A percentile compares a stretch with the other conserved stretches of the same genome.
Evolutionary conservation across 2,888 invertebrate species (phyloP).

Genomic region (Strigamia transsilvanica): DNA sequence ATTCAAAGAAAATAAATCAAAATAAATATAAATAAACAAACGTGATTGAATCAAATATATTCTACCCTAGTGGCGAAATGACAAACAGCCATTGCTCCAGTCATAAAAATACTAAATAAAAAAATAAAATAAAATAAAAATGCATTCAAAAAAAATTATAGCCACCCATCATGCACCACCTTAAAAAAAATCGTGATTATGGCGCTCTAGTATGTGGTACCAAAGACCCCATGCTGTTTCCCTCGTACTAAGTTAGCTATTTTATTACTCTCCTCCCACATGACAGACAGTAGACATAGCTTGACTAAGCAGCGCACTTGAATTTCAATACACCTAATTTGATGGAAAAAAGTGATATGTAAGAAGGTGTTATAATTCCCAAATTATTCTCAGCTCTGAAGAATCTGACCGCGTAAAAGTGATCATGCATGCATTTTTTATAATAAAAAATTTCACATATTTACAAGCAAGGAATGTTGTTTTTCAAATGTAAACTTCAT

Average conservation of each 20-base stretch:
- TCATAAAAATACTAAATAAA: background rate
- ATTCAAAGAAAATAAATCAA: background rate
- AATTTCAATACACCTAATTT: slow-evolving; percentile 4
- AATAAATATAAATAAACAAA: slow-evolving; percentile 18
- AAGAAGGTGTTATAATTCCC: slow-evolving; percentile 4
- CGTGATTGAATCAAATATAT: background rate
- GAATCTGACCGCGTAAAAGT: slow-evolving; percentile 17
- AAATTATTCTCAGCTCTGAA: background rate
- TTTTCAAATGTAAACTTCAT: slow-evolving; percentile 16
- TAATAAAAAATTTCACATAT: background rate
- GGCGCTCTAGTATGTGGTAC: slow-evolving; percentile 26
- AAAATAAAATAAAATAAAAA: background rate
- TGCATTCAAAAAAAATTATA: slow-evolving; percentile 5
- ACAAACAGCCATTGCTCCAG: background rate
- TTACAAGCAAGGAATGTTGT: slow-evolving; percentile 6
- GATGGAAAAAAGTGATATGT: background rate
- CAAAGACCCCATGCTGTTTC: slow-evolving; percentile 21
- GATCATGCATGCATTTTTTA: slow-evolving; percentile 4
- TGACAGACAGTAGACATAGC: slow-evolving; percentile 17
- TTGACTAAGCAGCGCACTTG: slow-evolving; percentile 8
- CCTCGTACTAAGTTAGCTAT: slow-evolving; percentile 15
- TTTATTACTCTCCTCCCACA: background rate
- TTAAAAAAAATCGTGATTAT: slow-evolving; percentile 10
- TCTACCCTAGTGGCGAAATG: background rate
- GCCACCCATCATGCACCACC: slow-evolving; percentile 21